Evolutionary conservation across 1,140 invertebrate species (phyloP), one percentile per base, ranked within the genome.

Genomic region (Zeugodacus cucurbitae): DNA sequence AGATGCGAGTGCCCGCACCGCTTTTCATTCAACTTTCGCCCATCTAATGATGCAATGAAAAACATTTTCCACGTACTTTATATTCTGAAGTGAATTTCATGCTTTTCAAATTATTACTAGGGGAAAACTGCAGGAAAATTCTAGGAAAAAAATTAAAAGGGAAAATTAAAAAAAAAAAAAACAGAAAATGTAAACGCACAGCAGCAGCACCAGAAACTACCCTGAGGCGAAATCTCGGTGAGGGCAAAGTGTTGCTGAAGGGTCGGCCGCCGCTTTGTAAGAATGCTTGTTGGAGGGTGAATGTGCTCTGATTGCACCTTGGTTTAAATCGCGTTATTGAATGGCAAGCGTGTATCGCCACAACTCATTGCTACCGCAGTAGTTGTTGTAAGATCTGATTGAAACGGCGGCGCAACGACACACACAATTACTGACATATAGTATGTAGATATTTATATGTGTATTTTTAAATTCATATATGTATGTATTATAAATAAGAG

Each of bases 11-110:
- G 32, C 17, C 29, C 34, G 34, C 67, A 37, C 17, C 22, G 20
- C 34, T 22, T 32, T 74, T 37, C 34, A 37, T 41, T 41, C 67
- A 74, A 41, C 67, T 74, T 74, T 74, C 34, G n/a, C 34, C 20
- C 67, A 37, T 74, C 67, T 74, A 74, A 74, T 74, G 67, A 74
- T 32, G 67, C 67, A 74, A 74, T 37, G 20, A 74, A 74, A 74
- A 74, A 74, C 37, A 74, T 74, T 74, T 74, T 74, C 34, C 22
- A 34, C 34, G 67, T 37, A 74, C 34, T 74, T 74, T 37, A 74
- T 20, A 41, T 74, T 74, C 67, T 74, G 67, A 34, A 74, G 67
- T 74, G 67, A 74, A 74, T 37, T 67, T 34, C 14, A 67, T 67
- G 41, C 34, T 37, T 37, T 74, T 74, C 22, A 32, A 37, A 74